phyloP scores from a whole-genome alignment of 92 coral and sea anemone genomes.

The Umimayanthus kanabou region DNA sequence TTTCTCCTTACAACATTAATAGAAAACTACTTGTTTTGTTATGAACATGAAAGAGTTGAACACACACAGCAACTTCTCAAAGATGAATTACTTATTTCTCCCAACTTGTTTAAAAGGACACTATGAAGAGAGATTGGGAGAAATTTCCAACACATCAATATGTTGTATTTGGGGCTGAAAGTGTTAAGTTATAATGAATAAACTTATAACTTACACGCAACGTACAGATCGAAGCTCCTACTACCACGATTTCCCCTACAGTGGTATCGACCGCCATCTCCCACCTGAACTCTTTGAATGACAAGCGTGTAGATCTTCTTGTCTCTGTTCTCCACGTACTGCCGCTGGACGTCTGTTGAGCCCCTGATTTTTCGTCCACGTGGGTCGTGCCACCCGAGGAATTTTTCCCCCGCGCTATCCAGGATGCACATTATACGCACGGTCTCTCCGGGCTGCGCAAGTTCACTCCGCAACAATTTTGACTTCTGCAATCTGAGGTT shows the following conservation, averaged over 20 bases:
- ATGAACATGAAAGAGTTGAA: too few relatives aligned
- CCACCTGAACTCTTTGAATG: conserved; percentile 16
- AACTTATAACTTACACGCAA: conserved; percentile 13
- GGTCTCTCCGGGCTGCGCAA: background rate
- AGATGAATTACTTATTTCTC: too few relatives aligned
- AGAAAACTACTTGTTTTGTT: too few relatives aligned
- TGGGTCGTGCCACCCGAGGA: conserved; percentile 20
- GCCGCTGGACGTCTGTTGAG: background rate
- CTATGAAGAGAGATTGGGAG: too few relatives aligned
- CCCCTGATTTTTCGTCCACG: background rate
- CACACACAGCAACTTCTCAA: too few relatives aligned
- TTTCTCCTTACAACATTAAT: too few relatives aligned
- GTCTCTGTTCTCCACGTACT: conserved; percentile 9
- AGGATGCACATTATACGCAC: conserved; percentile 37
- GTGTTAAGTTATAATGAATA: too few relatives aligned
- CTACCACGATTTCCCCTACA: conserved; percentile 12
- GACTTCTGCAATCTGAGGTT: background rate
- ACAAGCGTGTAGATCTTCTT: conserved; percentile 14
- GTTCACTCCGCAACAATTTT: background rate
- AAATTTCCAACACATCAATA: too few relatives aligned
- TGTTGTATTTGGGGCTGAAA: too few relatives aligned
- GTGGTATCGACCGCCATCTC: conserved; percentile 18
- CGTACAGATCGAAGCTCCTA: conserved; percentile 9
- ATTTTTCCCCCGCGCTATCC: background rate
- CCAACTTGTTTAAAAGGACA: too few relatives aligned